Percentiles rank a stretch among this genome's conserved stretches.
Conservation (phyloP, 35 echinoderm and acorn worm genomes). For the Apostichopus parvimensis region DNA sequence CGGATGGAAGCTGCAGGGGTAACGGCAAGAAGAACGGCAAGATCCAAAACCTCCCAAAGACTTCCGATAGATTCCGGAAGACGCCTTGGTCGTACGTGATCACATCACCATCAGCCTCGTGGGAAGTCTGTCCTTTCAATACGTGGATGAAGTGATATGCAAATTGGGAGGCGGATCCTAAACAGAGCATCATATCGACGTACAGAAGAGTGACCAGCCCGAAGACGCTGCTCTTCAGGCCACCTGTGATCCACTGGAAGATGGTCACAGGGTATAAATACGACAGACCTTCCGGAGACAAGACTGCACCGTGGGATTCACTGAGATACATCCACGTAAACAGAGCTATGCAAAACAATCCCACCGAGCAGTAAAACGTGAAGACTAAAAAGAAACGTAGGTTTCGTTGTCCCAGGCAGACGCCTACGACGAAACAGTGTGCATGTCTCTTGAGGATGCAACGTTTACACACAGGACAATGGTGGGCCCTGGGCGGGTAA, state of each 20-base stretch:
- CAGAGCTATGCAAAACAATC: constrained; percentile 47
- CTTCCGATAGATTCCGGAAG: constrained; percentile 62
- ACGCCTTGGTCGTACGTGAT: constrained; percentile 44
- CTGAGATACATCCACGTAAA: constrained; percentile 56
- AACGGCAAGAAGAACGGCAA: constrained; percentile 71
- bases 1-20: constrained; percentile 57
- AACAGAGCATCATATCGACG: constrained; percentile 56
- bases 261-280: constrained; percentile 72
- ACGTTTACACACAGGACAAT: constrained; percentile 74
- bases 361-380: constrained; percentile 63
- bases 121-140: constrained; percentile 70
- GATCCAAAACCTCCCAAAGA: constrained; percentile 83
- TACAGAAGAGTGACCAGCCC: constrained; percentile 62
- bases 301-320: constrained; percentile 48
- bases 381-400: constrained; percentile 80
- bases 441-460: constrained; percentile 83
- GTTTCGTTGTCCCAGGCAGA: constrained; percentile 74
- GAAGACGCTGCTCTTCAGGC: constrained; percentile 28
- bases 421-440: constrained; percentile 85
- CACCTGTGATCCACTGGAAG: constrained; percentile 59
- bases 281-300: constrained; percentile 34
- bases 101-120: constrained; percentile 52
- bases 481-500: constrained; percentile 81
- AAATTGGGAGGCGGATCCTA: constrained; percentile 55
- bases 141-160: constrained; percentile 61